Conservation (phyloP, 2,888 invertebrate species). For the Sinotaia quadrata region DNA sequence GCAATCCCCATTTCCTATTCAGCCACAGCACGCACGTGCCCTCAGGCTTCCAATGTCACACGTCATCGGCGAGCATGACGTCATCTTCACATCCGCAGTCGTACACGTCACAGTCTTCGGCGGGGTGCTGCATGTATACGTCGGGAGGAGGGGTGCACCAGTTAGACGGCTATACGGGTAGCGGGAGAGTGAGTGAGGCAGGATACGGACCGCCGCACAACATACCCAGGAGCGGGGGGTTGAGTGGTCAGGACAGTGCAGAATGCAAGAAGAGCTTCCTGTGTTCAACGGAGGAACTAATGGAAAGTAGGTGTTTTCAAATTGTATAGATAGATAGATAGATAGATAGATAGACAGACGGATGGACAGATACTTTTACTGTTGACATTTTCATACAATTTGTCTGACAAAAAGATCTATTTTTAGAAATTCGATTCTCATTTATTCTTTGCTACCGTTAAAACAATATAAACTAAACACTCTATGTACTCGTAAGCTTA, state of each 20-base stretch:
- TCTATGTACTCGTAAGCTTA: no score
- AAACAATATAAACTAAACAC: no score
- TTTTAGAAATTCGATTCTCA: no score
- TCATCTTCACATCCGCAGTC: conserved; percentile 12
- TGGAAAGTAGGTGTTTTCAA: conserved; percentile 28
- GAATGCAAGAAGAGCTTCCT: conserved; percentile 28
- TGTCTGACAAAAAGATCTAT: no score
- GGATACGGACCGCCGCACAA: conserved; percentile 8
- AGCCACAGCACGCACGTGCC: background rate
- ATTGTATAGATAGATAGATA: no score
- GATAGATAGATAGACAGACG: no score
- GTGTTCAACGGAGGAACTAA: conserved; percentile 26
- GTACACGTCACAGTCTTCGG: conserved; percentile 22
- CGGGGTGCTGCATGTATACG: conserved; percentile 25
- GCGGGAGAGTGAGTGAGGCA: background rate
- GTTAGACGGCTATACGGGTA: conserved; percentile 11
- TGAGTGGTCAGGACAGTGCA: background rate
- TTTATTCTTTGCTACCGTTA: no score
- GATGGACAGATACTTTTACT: no score
- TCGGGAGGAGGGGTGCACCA: background rate
- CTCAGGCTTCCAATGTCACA: background rate
- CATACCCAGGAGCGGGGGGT: conserved; percentile 1
- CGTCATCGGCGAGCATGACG: conserved; percentile 15
- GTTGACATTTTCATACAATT: no score
- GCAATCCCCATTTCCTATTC: conserved; percentile 8